Conservation (phyloP, 1,140 invertebrate species). For the Drosophila tristis region DNA sequence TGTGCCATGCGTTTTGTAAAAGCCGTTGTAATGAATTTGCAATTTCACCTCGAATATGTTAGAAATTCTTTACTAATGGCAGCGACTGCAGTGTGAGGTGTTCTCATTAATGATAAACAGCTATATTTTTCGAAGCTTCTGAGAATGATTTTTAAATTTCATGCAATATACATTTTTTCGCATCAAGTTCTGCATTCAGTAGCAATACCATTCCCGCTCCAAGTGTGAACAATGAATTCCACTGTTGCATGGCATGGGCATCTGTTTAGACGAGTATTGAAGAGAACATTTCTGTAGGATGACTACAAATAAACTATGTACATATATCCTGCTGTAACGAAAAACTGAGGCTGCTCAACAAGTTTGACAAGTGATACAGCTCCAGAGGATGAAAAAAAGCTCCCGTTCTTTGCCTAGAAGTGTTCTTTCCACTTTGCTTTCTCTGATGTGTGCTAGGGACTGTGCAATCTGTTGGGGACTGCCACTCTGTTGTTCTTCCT, state of each 20-base stretch:
- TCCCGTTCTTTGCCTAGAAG: slow-evolving; percentile 21
- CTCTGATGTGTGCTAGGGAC: slow-evolving; percentile 3
- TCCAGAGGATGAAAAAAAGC: neutral
- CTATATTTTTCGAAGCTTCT: slow-evolving; percentile 15
- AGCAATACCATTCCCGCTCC: neutral
- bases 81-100: neutral
- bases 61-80: slow-evolving; percentile 13
- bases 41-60: slow-evolving; percentile 29
- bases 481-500: slow-evolving; percentile 60
- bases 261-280: neutral
- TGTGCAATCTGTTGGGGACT: slow-evolving; percentile 9
- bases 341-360: slow-evolving; percentile 1
- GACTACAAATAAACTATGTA: slow-evolving; percentile 15
- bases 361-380: neutral
- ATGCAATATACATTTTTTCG: neutral
- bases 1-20: slow-evolving; percentile 14
- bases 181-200: too few species aligned
- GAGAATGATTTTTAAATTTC: slow-evolving; percentile 22
- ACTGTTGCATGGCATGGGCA: too few species aligned
- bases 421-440: slow-evolving; percentile 9
- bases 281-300: too few species aligned
- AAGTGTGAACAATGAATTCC: neutral
- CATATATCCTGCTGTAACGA: slow-evolving; percentile 18
- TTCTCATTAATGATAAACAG: slow-evolving; percentile 2
- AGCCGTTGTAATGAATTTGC: slow-evolving; percentile 41